phyloP scores from a whole-genome alignment of 2,888 invertebrate genomes.

The Actias luna region DNA sequence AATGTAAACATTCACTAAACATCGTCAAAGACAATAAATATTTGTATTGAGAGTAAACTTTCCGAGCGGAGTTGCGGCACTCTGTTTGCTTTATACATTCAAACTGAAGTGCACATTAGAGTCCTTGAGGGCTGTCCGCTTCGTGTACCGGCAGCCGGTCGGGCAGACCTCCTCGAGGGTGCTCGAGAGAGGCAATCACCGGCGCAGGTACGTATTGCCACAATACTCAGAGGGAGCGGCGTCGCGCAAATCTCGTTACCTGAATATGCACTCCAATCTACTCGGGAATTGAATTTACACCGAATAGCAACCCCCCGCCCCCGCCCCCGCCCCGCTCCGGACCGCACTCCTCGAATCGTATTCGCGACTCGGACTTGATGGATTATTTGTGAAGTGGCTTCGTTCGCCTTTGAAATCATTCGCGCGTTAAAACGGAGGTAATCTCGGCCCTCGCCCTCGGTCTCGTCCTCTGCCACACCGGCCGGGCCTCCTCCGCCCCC shows the following conservation, averaged over 20 bases:
- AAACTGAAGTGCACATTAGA: constrained; percentile 1
- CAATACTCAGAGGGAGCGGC: constrained; percentile 21
- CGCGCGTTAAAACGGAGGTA: constrained; percentile 81
- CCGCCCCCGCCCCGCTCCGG: constrained; percentile 38
- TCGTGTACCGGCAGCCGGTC: not conserved
- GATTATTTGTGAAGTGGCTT: constrained; percentile 79
- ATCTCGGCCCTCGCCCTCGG: constrained; percentile 55
- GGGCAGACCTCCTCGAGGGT: not conserved
- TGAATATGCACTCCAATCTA: constrained; percentile 77
- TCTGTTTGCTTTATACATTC: not conserved
- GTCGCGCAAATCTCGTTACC: constrained; percentile 62
- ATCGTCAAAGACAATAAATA: constrained; percentile 1
- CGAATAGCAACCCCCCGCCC: constrained; percentile 19
- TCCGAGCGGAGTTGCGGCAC: not conserved
- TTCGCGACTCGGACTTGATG: constrained; percentile 69
- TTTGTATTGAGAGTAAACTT: not conserved
- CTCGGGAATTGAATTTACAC: constrained; percentile 68
- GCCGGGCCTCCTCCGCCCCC: constrained; percentile 26
- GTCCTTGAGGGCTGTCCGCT: not conserved
- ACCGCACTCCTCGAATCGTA: constrained; percentile 55
- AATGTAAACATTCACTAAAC: not conserved
- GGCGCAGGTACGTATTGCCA: constrained; percentile 1
- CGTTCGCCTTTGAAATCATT: constrained; percentile 75
- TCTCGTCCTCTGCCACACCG: constrained; percentile 28
- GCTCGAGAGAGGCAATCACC: not conserved